Evolutionary conservation across 2,888 invertebrate genomes (phyloP), one percentile per base, ranked within the genome.

Genomic region (Drosophila eohydei): DNA sequence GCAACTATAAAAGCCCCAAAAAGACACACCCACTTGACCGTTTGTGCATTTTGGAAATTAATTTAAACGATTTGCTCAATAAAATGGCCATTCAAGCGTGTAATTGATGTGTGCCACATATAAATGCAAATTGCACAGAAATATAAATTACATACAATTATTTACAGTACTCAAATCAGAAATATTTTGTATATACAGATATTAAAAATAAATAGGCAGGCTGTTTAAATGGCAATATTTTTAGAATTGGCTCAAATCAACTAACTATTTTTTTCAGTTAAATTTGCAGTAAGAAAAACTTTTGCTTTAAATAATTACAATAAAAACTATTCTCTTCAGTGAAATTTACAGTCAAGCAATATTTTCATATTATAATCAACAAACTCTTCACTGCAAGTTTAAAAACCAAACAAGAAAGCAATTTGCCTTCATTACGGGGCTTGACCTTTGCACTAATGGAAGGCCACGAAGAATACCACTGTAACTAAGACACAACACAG

Each of bases 41-140:
- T 50, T 32, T 54, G 40, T 34, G 14, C 51, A 65, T 59, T 78
- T 81, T 62, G 30, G 51, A 75, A 84, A 80, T 80, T 75, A 78
- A 80, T 84, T 80, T 72, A 48, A 81, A 73, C 80, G 61, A 73
- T 81, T 83, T 73, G 71, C 62, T 70, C 57, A 71, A 74, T 81
- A 65, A 65, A 75, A 70, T 43, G 60, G 4, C 34, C 44, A 75
- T 55, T 75, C 40, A 69, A 71, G 51, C 68, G 57, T 54, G 56
- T 71, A 80, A 83, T 68, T 72, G 66, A 46, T 55, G 61, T 51
- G 6, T 11, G 58, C 30, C 43, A n/a, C 55, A 54, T 67, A 43
- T 66, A 51, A 57, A 50, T 43, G 57, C 30, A 36, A 64, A 71
- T 56, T 43, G 34, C 21, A 21, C 6, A n/a, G 14, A 16, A 34